Percentiles rank a stretch among this genome's conserved stretches.
These are phyloP conservation scores for Teleopsis dalmanni DNA, from an alignment of 1,140 invertebrate species.

Conservation along the genomic window DNA sequence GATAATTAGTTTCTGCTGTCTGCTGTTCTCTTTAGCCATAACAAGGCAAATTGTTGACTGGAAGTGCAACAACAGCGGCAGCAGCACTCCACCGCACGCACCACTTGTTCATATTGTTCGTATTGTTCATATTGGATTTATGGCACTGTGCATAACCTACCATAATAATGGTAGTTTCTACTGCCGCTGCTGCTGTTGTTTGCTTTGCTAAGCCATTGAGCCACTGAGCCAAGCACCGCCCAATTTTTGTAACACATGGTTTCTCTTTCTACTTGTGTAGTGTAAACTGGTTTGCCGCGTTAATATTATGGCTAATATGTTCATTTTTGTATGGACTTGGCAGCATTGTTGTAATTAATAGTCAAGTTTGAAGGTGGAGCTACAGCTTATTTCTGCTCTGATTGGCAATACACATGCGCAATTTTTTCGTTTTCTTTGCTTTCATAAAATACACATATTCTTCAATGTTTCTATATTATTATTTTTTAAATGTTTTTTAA, in stretches of 20 bases:
- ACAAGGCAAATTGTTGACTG: no score
- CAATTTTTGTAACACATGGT: no score
- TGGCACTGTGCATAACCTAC: constrained; percentile 37
- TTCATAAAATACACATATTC: background rate
- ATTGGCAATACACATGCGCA: constrained; percentile 23
- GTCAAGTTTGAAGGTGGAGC: constrained; percentile 4
- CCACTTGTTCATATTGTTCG: no score
- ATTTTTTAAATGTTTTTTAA: no score
- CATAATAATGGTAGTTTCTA: constrained; percentile 26
- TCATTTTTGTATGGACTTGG: constrained; percentile 15
- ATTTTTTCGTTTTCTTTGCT: background rate
- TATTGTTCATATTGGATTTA: background rate
- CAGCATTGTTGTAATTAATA: constrained; percentile 26
- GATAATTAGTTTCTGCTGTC: background rate
- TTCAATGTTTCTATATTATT: no score
- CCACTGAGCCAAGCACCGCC: no score
- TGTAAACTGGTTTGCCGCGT: no score
- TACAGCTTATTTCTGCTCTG: background rate
- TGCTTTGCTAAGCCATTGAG: no score
- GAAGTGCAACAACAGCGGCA: no score
- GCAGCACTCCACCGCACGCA: no score
- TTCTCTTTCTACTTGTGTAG: background rate
- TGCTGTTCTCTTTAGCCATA: constrained; percentile 9
- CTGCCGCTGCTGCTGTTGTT: background rate
- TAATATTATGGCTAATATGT: background rate